A percentile compares a stretch with the other conserved stretches of the same genome.
phyloP scores from a whole-genome alignment of 2,797 vertebrate species.

The Valencia hispanica region DNA sequence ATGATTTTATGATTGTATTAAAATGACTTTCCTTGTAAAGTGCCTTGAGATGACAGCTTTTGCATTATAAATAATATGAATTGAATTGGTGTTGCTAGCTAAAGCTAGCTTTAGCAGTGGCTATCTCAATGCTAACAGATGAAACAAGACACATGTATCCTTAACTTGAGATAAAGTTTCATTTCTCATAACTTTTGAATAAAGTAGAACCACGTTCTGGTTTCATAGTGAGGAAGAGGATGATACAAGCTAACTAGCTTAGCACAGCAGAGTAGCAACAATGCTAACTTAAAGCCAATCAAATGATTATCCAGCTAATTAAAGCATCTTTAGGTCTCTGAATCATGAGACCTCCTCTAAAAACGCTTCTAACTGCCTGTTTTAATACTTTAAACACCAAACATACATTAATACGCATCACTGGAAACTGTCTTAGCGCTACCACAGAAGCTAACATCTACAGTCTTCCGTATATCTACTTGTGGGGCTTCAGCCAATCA shows the following conservation, averaged over 20 bases:
- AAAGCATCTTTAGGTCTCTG: background rate
- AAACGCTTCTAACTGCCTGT: too few species aligned
- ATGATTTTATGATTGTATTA: too few species aligned
- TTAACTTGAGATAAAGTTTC: background rate
- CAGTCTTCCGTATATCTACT: background rate
- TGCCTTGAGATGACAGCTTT: too few species aligned
- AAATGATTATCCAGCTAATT: background rate
- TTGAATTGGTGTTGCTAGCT: background rate
- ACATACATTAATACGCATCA: too few species aligned
- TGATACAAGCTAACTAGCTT: background rate
- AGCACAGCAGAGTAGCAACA: background rate
- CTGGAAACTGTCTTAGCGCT: background rate
- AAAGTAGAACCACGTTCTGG: background rate
- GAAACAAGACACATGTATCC: background rate
- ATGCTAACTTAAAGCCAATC: background rate
- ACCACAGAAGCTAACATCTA: background rate
- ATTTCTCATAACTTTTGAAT: background rate
- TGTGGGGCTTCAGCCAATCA: background rate
- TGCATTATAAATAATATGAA: too few species aligned
- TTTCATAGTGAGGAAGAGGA: background rate
- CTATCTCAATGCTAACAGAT: background rate
- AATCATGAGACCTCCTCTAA: too few species aligned
- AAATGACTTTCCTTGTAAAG: too few species aligned
- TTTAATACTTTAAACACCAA: too few species aligned
- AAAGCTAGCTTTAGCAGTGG: background rate